phyloP scores from a whole-genome alignment of 2,797 vertebrate genomes.

The Protosalanx chinensis region DNA sequence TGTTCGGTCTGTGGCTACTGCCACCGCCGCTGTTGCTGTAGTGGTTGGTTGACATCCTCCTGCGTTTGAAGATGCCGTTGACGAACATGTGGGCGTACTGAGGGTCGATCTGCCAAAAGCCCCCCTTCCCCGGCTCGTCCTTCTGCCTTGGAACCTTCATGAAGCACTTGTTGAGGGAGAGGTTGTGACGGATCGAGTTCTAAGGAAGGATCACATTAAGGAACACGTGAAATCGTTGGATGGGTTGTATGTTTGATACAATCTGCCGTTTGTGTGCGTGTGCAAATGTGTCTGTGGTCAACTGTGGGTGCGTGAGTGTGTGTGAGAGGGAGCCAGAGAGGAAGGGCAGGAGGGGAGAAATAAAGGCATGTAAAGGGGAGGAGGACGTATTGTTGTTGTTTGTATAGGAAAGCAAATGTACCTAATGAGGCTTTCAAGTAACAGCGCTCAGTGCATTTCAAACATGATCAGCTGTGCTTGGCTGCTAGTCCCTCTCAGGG shows the following conservation, averaged over 20 bases:
- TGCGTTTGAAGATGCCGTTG: conserved; percentile 81
- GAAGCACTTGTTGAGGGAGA: conserved; percentile 87
- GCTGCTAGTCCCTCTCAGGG: conserved; percentile 74
- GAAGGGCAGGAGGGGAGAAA: conserved; percentile 7
- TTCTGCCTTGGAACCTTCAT: conserved; percentile 85
- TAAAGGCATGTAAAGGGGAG: conserved; percentile 15
- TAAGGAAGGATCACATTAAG: conserved; percentile 45
- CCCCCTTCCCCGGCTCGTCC: conserved; percentile 82
- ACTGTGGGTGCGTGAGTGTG: conserved; percentile 15
- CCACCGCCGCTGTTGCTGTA: conserved; percentile 51
- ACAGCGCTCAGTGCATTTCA: conserved; percentile 71
- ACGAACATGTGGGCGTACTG: conserved; percentile 85
- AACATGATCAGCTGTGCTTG: conserved; percentile 75
- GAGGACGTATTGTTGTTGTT: conserved; percentile 63
- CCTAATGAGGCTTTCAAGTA: conserved; percentile 76
- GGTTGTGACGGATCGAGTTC: conserved; percentile 85
- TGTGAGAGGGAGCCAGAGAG: conserved; percentile 10
- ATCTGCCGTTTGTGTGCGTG: conserved; percentile 11
- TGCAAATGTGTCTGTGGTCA: not conserved
- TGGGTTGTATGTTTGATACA: not conserved
- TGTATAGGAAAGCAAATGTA: conserved; percentile 71
- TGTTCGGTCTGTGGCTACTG: conserved; percentile 64
- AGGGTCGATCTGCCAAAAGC: conserved; percentile 84
- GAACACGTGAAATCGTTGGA: not conserved
- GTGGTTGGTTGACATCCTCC: conserved; percentile 77